Conservation (phyloP, 2,888 invertebrate species). For the Drosophila fungiperda region DNA sequence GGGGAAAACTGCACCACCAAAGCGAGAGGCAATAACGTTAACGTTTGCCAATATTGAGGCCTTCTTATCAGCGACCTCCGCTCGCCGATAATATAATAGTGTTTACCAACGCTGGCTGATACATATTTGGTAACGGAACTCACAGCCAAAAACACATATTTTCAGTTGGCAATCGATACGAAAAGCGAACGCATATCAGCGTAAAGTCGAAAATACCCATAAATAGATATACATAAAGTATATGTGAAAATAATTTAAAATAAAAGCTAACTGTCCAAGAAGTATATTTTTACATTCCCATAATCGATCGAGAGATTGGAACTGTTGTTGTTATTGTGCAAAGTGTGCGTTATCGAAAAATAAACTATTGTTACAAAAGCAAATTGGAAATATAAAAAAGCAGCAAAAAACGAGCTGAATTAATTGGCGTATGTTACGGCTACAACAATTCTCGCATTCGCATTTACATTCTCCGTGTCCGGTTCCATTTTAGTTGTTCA, state of each 20-base stretch:
- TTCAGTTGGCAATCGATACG: conserved; percentile 75
- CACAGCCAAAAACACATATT: conserved; percentile 40
- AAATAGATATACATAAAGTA: conserved; percentile 1
- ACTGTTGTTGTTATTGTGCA: conserved; percentile 31
- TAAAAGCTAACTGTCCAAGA: conserved; percentile 18
- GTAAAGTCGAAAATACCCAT: conserved; percentile 43
- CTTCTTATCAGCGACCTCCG: conserved; percentile 55
- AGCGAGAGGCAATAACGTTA: conserved; percentile 8
- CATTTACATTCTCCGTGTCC: conserved; percentile 49
- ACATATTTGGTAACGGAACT: conserved; percentile 55
- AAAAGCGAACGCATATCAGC: conserved; percentile 69
- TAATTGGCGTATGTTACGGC: conserved; percentile 64
- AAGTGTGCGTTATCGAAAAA: conserved; percentile 51
- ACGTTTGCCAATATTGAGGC: conserved; percentile 45
- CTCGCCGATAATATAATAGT: conserved; percentile 61
- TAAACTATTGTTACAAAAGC: conserved; percentile 41
- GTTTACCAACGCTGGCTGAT: conserved; percentile 52
- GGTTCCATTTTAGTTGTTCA: conserved; percentile 52
- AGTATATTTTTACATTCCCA: conserved; percentile 26
- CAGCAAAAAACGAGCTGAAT: conserved; percentile 26
- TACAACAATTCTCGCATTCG: conserved; percentile 32
- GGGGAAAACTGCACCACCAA: neutral
- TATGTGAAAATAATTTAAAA: conserved; percentile 11
- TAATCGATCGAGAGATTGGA: conserved; percentile 1
- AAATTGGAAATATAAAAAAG: conserved; percentile 40